A percentile compares a stretch with the other conserved stretches of the same genome.
Conservation (phyloP, 2,888 invertebrate genomes). For the Ceramica pisi region DNA sequence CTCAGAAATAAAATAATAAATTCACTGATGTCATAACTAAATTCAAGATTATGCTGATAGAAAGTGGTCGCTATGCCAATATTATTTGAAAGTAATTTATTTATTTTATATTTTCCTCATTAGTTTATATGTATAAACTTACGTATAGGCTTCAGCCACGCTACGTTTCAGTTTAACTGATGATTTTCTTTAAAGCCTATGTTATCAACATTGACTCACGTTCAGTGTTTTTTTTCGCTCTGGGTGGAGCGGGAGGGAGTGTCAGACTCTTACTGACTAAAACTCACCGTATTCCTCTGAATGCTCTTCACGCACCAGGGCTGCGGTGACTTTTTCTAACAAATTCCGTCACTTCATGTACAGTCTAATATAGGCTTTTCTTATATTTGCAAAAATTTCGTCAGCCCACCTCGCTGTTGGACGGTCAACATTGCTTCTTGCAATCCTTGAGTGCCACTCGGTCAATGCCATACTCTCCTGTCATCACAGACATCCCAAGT, state of each 20-base stretch:
- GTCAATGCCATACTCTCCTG: neutral
- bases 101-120: neutral
- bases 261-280: too few species aligned
- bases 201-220: too few species aligned
- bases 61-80: constrained; percentile 34
- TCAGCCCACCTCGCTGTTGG: too few species aligned
- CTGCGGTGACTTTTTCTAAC: too few species aligned
- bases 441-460: neutral
- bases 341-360: too few species aligned
- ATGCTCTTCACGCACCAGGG: too few species aligned
- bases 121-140: neutral
- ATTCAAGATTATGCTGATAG: constrained; percentile 1
- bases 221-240: too few species aligned
- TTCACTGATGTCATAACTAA: constrained; percentile 36
- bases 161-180: too few species aligned
- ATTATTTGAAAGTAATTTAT: constrained; percentile 11
- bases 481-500: neutral
- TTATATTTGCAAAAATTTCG: neutral
- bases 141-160: neutral
- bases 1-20: constrained; percentile 41
- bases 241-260: too few species aligned
- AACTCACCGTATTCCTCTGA: too few species aligned
- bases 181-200: too few species aligned
- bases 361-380: neutral
- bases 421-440: neutral